Conservation (phyloP, 2,888 invertebrate species). For the Hemaris fuciformis region DNA sequence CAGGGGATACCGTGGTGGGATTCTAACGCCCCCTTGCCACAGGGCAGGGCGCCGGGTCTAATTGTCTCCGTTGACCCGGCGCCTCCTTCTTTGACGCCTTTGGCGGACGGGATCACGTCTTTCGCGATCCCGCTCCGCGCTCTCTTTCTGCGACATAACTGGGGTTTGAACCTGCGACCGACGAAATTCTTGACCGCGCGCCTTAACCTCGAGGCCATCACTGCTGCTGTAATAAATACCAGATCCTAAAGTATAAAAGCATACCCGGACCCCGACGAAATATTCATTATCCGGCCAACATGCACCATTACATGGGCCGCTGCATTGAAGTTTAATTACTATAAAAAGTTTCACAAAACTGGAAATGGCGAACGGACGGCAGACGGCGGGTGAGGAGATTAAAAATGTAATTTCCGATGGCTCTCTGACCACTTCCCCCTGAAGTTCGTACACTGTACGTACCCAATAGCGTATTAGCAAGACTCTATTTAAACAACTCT, state of each 20-base stretch:
- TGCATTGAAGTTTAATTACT: constrained; percentile 8
- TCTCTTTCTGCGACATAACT: no score
- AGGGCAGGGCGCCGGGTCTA: no score
- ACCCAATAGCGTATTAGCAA: constrained; percentile 2
- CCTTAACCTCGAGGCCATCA: no score
- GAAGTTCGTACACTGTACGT: neutral
- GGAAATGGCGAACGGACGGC: neutral
- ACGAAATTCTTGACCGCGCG: no score
- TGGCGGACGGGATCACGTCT: no score
- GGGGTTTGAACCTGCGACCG: no score
- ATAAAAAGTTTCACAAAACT: constrained; percentile 5
- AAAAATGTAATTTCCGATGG: constrained; percentile 14
- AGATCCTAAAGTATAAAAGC: neutral
- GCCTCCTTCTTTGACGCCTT: no score
- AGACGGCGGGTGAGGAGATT: constrained; percentile 1
- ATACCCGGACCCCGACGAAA: neutral
- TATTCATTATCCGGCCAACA: neutral
- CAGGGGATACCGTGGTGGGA: no score
- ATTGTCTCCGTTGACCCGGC: no score
- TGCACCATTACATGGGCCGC: neutral
- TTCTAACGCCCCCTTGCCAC: no score
- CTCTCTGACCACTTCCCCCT: constrained; percentile 4
- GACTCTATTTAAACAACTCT: neutral
- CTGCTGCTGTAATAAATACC: no score
- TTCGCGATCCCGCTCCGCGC: no score